A percentile compares a stretch with the other conserved stretches of the same genome.
phyloP scores from a whole-genome alignment of 2,113 vertebrate species.

The Calidris pugnax region DNA sequence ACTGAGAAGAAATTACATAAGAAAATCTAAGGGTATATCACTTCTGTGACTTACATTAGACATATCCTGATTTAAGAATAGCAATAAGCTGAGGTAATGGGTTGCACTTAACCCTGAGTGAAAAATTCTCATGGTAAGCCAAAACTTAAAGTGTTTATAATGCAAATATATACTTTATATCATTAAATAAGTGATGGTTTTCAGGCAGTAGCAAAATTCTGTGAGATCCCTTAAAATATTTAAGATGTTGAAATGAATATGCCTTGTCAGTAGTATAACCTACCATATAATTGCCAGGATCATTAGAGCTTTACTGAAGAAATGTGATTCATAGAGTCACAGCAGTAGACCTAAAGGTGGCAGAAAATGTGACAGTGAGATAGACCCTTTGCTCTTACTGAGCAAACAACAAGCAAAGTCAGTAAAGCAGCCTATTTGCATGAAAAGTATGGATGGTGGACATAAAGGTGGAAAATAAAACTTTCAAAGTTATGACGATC shows the following conservation, averaged over 20 bases:
- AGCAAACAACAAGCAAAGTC: background rate
- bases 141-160: background rate
- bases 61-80: background rate
- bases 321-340: background rate
- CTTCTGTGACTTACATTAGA: background rate
- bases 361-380: background rate
- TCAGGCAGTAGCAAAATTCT: background rate
- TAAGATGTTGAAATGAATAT: background rate
- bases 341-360: background rate
- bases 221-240: background rate
- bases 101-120: background rate
- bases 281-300: background rate
- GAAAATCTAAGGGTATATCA: background rate
- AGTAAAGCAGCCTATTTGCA: background rate
- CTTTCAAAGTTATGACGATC: background rate
- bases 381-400: background rate
- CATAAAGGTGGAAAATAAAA: background rate
- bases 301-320: background rate
- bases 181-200: background rate
- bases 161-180: background rate
- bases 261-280: background rate
- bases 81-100: background rate
- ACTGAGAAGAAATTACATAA: background rate
- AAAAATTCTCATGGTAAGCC: background rate
- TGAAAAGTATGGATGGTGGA: background rate